Base-by-base conservation (phyloP, 2,888 invertebrate species). In the Sesia bembeciformis region DNA sequence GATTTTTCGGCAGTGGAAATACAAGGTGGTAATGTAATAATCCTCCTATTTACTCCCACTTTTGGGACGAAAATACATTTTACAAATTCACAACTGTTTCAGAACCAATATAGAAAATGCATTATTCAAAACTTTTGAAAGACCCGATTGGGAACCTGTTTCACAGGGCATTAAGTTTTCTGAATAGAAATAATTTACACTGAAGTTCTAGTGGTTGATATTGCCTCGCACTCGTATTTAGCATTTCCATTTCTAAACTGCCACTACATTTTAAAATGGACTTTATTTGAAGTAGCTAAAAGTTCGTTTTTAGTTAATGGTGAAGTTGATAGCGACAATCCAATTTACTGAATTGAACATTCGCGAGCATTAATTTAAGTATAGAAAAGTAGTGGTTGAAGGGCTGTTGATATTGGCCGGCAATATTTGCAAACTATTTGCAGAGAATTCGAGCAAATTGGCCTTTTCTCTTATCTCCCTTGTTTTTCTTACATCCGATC, bases 151-250 rank as follows among this genome's bases (percentile, higher is more conserved):
- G 3, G 23, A 50, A 50, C 8, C 38, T 7, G 50, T 50, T 59
- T 53, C 50, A 58, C 50, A 40, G 50, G 6, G n/a, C 55, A 51
- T 57, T 55, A 52, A 57, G 40, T 56, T 58, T 39, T 4, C 39
- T 59, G 56, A 61, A 59, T 56, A 56, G 39, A 54, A 56, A 59
- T 56, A 57, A 58, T 56, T 61, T 56, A 55, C 54, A 53, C 7
- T 53, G 52, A 54, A 56, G 40, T 53, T 57, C 4, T 43, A 52
- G 39, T 52, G 4, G 52, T 38, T 52, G 41, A 8, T 39, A 49
- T 7, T 39, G 1, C 23, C 46, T 43, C 46, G 50, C 3, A 5
- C 7, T 39, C 38, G 50, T 50, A 50, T 50, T 50, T 38, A 39
- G 50, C 39, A 39, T 39, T 50, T 42, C 42, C 7, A 5, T 42